Base-by-base conservation (phyloP, 2,888 invertebrate species). In the Calliopum simillimum region DNA sequence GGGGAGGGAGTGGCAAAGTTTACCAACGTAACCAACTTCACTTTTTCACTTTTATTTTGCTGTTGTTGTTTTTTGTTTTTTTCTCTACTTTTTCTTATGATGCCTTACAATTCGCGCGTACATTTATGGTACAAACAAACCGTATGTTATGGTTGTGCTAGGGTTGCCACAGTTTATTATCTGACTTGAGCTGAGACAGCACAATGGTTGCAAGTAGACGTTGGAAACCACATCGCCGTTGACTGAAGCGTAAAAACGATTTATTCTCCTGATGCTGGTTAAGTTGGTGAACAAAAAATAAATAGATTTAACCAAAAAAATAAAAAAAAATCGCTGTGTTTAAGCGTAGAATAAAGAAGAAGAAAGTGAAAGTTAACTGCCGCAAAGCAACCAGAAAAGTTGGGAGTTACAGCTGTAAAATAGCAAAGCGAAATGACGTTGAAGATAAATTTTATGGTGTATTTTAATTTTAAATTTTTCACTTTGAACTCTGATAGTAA, bases 311-410 rank as follows among this genome's bases (percentile, higher is more conserved):
- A 14, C 53, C 19, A 19, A 12, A 49, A 49, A 49, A 49, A 19
- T 23, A 53, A 53, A 53, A 13, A 14, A 23, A 53, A 53, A 53
- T 53, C 53, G 53, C 12, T 53, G 53, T 23, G 53, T 23, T 21
- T 23, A 23, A 58, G 16, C 23, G 56, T 14, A 58, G 56, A 58
- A 58, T 58, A 25, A n/a, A n/a, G n/a, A n/a, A n/a, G 41, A 58
- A 41, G 56, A 58, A 58, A 58, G 56, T 58, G 56, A 58, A 58
- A 58, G 56, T 58, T 58, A 33, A 58, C 23, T 58, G 41, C 2
- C 4, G 33, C 33, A 1, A 8, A 33, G 1, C 56, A 58, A 25
- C 16, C 56, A 13, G 25, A n/a, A 58, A 25, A 33, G 16, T 58
- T 33, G 4, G n/a, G 6, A 14, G 56, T 58, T 25, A 33, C 8